Evolutionary conservation across 2,888 invertebrate species (phyloP), one percentile per base, ranked within the genome.

Genomic region (Choristoneura rosaceana): DNA sequence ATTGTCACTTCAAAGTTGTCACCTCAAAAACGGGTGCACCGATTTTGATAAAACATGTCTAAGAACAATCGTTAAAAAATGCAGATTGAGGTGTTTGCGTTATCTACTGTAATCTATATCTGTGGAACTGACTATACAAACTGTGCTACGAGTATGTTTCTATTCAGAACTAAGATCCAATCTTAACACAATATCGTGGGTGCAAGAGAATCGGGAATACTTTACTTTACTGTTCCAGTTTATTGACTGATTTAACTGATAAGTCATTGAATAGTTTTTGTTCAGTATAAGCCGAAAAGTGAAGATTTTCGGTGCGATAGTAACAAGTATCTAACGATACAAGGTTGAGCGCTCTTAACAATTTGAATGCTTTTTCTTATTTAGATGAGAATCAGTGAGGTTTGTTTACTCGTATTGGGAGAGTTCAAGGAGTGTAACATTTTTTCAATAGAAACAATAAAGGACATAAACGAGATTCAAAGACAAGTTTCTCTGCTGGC

Each of bases 231-330:
- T 14, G 52, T 65, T 65, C 64, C 64, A 38, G 14, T 65, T 52
- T 65, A 65, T 65, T 52, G 52, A 65, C 52, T 52, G 64, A 64
- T 64, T 47, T 33, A 50, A 52, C 64, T 50, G 64, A 64, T 64
- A 64, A 47, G n/a, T n/a, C n/a, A 47, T n/a, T 14, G n/a, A n/a
- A 47, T 17, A 7, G 15, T 17, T 52, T 15, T 52, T 52, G 50
- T 52, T 9, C 2, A 50, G 17, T 8, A 17, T 52, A 52, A 52
- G 50, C 50, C 50, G 47, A 52, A 52, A 52, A 15, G 8, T 1
- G 9, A 15, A 15, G 50, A 52, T 50, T 15, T 9, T 15, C 17
- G 15, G 50, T 52, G 0, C 14, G 50, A 52, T 52, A 52, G 17
- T 17, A 52, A 3, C 50, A 15, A 52, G 50, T 9, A 52, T 15